These are phyloP conservation scores for Narcine bancroftii DNA, from an alignment of 2,113 vertebrate species.

Conservation along the genomic window DNA sequence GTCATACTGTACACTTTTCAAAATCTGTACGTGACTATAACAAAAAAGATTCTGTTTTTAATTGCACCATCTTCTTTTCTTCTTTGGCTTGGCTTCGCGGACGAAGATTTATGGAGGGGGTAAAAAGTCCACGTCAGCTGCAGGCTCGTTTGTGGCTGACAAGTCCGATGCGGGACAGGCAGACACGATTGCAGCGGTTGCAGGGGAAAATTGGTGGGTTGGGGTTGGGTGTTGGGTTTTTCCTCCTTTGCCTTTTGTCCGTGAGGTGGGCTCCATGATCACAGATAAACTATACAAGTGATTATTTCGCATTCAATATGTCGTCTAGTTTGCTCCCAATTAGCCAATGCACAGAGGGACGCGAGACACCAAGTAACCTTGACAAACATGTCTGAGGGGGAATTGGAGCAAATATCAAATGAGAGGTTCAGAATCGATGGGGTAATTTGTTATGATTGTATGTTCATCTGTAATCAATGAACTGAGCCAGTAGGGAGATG, in stretches of 20 bases:
- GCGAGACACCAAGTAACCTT: background rate
- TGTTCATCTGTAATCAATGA: background rate
- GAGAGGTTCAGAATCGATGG: background rate
- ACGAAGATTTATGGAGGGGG: too few relatives aligned
- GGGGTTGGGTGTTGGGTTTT: too few relatives aligned
- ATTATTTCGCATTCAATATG: slow-evolving; percentile 5
- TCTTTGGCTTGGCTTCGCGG: too few relatives aligned
- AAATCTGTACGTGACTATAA: background rate
- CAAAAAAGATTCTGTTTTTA: background rate
- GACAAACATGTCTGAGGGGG: slow-evolving; percentile 5
- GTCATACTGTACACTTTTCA: background rate
- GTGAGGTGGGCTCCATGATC: too few relatives aligned
- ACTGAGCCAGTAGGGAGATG: background rate
- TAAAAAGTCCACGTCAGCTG: too few relatives aligned
- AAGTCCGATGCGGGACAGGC: too few relatives aligned
- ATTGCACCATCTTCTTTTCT: too few relatives aligned
- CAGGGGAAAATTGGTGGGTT: too few relatives aligned
- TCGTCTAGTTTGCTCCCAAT: background rate
- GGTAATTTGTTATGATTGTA: slow-evolving; percentile 4
- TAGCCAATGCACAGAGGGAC: slow-evolving; percentile 10
- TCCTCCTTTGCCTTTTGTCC: too few relatives aligned
- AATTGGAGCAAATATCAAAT: slow-evolving; percentile 7
- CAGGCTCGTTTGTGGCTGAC: too few relatives aligned
- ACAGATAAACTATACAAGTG: background rate
- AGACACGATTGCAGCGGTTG: too few relatives aligned